Evolutionary conservation across 2,113 vertebrate species (phyloP), one percentile per base, ranked within the genome.

Genomic region (Megaceryle maxima): DNA sequence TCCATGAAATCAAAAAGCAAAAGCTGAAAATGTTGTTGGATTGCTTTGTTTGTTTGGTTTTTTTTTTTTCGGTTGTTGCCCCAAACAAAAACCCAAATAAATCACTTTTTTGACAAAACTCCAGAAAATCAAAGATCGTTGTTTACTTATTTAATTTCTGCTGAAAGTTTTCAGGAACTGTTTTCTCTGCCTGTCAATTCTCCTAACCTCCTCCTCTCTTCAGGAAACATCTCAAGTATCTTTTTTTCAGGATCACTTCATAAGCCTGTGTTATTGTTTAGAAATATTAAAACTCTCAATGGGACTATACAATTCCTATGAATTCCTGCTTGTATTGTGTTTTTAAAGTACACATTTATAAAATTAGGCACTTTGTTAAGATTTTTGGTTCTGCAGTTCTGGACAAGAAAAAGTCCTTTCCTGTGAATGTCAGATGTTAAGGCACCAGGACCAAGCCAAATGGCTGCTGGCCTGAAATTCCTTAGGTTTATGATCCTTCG

Each of bases 141-240:
- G 31, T 91, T 94, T 94, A 51, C 68, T 92, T 81, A 39, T 39
- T 78, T 88, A 81, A 93, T 83, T 92, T 88, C 60, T 81, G 51
- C 60, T 96, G 90, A 87, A 95, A 88, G 62, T 48, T 78, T 92
- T 88, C 10, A 48, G 73, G 60, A 88, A 35, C 80, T 92, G 91
- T 64, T 94, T 92, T 94, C 10, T 94, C 89, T 84, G 60, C 37
- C 55, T 78, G 64, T 93, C 85, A 78, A 43, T 51, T 83, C 56
- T 86, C 21, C 20, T 78, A 92, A 67, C 28, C 22, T 84, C 37
- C 20, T 74, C 4, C 19, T 60, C 33, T 75, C 55, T 81, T 48
- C 80, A 93, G 76, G 41, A 90, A 68, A 14, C 57, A 92, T 77
- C n/a, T 80, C 43, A n/a, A 69, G 29, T 35, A 35, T 74, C n/a